Conservation (phyloP, 2,797 vertebrate species). For the Prionace glauca region DNA sequence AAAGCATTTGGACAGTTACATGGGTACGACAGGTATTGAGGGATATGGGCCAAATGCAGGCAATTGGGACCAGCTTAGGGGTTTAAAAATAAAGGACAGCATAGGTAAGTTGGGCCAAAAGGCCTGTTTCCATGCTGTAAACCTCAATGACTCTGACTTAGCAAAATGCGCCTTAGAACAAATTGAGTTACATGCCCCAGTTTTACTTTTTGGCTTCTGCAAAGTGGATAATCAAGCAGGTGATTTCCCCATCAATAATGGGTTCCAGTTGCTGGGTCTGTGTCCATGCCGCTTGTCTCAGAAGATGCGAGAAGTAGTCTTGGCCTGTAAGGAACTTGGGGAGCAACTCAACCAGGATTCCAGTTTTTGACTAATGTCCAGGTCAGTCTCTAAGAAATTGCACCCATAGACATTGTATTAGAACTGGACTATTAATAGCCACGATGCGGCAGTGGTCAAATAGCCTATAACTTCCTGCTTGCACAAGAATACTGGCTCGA, state of each 20-base stretch:
- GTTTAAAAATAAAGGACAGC: too few species aligned
- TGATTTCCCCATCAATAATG: neutral
- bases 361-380: neutral
- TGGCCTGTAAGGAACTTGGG: neutral
- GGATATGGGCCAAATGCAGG: too few species aligned
- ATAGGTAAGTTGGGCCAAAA: too few species aligned
- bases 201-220: neutral
- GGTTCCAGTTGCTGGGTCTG: neutral
- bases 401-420: too few species aligned
- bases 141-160: too few species aligned
- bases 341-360: neutral
- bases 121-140: too few species aligned
- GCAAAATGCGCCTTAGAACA: neutral
- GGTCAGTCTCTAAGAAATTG: neutral
- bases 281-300: neutral
- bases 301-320: neutral
- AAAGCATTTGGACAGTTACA: too few species aligned
- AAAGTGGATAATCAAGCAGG: too few species aligned
- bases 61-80: too few species aligned
- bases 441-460: neutral
- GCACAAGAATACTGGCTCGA: neutral
- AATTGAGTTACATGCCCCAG: neutral
- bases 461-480: neutral
- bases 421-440: neutral
- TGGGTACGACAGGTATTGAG: too few species aligned